Percentiles rank a stretch among this genome's conserved stretches.
These are phyloP conservation scores for Ochotona princeps DNA, from an alignment of 2,113 vertebrate genomes.

Conservation along the genomic window DNA sequence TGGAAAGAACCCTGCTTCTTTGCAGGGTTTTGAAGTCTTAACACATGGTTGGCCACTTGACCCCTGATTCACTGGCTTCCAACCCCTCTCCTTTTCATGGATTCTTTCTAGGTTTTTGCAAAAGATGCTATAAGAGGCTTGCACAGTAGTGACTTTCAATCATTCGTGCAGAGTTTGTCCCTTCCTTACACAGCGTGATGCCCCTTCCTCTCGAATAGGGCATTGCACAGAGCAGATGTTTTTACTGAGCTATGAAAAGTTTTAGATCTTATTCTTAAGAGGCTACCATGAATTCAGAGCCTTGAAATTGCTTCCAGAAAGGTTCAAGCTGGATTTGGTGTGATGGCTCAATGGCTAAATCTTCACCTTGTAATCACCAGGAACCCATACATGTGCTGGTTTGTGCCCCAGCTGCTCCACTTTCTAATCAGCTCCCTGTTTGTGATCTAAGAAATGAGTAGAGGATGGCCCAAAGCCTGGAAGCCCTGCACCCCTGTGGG, in stretches of 20 bases:
- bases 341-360: too few relatives aligned
- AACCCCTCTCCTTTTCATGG: not conserved
- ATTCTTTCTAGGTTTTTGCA: constrained; percentile 33
- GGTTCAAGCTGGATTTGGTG: not conserved
- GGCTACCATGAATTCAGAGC: constrained; percentile 34
- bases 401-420: too few relatives aligned
- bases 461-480: too few relatives aligned
- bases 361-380: too few relatives aligned
- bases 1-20: not conserved
- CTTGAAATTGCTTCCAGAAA: constrained; percentile 44
- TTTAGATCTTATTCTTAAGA: constrained; percentile 66
- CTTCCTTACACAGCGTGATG: constrained; percentile 16
- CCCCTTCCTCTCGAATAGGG: constrained; percentile 51
- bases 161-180: constrained; percentile 19
- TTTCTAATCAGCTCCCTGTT: too few relatives aligned
- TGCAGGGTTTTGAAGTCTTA: not conserved
- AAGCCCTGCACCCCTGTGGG: too few relatives aligned
- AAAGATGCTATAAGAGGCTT: constrained; percentile 17
- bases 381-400: too few relatives aligned
- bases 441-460: too few relatives aligned
- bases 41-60: not conserved
- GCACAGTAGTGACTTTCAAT: not conserved
- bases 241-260: constrained; percentile 11
- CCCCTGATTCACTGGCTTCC: not conserved
- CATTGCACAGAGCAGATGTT: constrained; percentile 69